A percentile compares a stretch with the other conserved stretches of the same genome.
phyloP scores from a whole-genome alignment of 1,140 invertebrate genomes.

The Drosophila ogumai region DNA sequence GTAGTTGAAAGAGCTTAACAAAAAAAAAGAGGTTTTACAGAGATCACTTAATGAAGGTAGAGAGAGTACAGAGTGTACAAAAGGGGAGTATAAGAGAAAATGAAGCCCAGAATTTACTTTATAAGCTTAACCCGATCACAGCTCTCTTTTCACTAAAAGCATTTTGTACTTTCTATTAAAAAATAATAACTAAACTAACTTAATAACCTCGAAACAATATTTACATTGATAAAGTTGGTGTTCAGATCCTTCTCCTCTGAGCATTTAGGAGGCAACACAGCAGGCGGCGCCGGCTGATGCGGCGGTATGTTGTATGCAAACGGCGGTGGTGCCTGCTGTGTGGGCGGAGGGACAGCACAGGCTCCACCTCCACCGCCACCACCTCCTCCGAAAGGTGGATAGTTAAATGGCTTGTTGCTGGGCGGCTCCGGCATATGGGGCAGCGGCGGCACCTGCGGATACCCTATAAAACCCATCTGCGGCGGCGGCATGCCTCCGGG shows the following conservation, averaged over 20 bases:
- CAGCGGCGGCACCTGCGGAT: conserved; percentile 88
- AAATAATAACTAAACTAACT: not conserved
- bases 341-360: conserved; percentile 30
- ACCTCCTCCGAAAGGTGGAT: conserved; percentile 67
- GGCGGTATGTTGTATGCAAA: conserved; percentile 91
- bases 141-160: conserved; percentile 7
- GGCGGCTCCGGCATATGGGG: conserved; percentile 85
- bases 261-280: conserved; percentile 76
- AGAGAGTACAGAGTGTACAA: not conserved
- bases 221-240: conserved; percentile 87
- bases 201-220: conserved; percentile 14
- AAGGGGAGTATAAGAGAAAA: not conserved
- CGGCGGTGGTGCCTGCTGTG: conserved; percentile 85
- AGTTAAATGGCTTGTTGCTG: conserved; percentile 81
- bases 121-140: not conserved
- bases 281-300: conserved; percentile 64
- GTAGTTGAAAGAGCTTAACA: too few species aligned
- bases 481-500: conserved; percentile 87
- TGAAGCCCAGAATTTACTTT: not conserved
- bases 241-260: conserved; percentile 86
- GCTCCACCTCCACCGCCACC: conserved; percentile 36
- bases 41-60: too few species aligned
- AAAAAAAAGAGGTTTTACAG: too few species aligned
- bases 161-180: not conserved
- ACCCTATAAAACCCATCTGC: conserved; percentile 90